Evolutionary conservation across 2,113 vertebrate genomes (phyloP), one percentile per base, ranked within the genome.

Genomic region (Indri indri): DNA sequence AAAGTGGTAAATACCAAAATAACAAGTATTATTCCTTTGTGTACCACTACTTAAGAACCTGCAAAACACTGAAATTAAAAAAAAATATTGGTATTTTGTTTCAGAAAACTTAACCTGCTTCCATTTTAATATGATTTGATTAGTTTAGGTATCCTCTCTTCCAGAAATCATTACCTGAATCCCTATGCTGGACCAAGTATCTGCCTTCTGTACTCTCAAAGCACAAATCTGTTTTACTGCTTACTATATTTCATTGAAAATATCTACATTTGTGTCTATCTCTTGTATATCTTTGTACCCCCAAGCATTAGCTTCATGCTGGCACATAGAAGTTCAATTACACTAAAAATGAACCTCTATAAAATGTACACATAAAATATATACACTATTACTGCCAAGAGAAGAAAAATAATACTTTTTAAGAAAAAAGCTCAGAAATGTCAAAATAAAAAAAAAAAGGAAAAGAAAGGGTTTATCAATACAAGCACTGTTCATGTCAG

Each of bases 21-120:
- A 76, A 42, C 42, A 82, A 88, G 25, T 79, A 88, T 9, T 25
- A 66, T 74, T 25, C 54, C 76, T 85, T 92, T 50, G 91, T 77
- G 59, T 50, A 71, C 3, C 42, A 82, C 8, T 71, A 59, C 22
- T 84, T 88, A 37, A 79, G 63, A 95, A 94, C 9, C 16, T 77
- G 42, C 11, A 88, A 86, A 90, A 70, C 34, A 95, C 42, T 65
- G 32, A 70, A 65, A 87, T 91, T 65, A 17, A 18, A 86, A 85
- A 85, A 82, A 87, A 7, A 42, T 54, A 42, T 47, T 54, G 32
- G 16, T 65, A 73, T 70, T 50, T 22, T 47, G 27, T 93, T 90
- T 93, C 61, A 87, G 57, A 92, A 95, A 93, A 88, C 11, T 63
- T 93, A 80, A 68, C n/a, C 47, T 91, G 57, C 25, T 92, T 92